A percentile compares a stretch with the other conserved stretches of the same genome.
These are phyloP conservation scores for Caenorhabditis latens DNA, from an alignment of 1,140 invertebrate genomes.

Conservation along the genomic window DNA sequence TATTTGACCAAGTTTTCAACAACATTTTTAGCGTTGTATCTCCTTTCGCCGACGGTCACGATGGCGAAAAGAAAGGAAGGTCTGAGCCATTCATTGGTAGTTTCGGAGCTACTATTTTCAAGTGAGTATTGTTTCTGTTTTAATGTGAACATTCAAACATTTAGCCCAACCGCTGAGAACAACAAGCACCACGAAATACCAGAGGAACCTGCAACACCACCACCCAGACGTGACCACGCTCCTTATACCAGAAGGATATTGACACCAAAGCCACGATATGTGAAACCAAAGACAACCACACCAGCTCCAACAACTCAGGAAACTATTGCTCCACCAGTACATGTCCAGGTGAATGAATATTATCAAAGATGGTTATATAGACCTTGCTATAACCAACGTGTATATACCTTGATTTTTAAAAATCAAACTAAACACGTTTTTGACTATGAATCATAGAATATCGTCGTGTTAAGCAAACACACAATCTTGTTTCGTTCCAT, in stretches of 20 bases:
- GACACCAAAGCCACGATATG: conserved; percentile 11
- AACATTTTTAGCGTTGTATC: conserved; percentile 27
- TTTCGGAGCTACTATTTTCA: conserved; percentile 58
- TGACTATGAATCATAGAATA: no score
- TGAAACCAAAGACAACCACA: background rate
- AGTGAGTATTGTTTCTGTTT: background rate
- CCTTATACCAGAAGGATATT: conserved; percentile 22
- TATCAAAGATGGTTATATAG: background rate
- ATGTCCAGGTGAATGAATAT: background rate
- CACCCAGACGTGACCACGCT: background rate
- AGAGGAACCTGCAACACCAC: background rate
- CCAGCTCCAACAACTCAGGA: background rate
- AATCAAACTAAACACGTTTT: no score
- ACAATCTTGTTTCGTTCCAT: no score
- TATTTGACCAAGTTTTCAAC: background rate
- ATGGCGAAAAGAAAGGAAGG: conserved; percentile 20
- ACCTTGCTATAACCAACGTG: no score
- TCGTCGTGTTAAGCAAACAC: no score
- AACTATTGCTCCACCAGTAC: background rate
- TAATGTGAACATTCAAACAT: background rate
- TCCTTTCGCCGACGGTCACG: background rate
- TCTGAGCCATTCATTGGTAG: conserved; percentile 46
- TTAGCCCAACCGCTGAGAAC: conserved; percentile 11
- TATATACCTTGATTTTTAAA: no score
- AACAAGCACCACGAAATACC: background rate